These are phyloP conservation scores for Sylvia borin DNA, from an alignment of 2,797 vertebrate species.

Conservation along the genomic window DNA sequence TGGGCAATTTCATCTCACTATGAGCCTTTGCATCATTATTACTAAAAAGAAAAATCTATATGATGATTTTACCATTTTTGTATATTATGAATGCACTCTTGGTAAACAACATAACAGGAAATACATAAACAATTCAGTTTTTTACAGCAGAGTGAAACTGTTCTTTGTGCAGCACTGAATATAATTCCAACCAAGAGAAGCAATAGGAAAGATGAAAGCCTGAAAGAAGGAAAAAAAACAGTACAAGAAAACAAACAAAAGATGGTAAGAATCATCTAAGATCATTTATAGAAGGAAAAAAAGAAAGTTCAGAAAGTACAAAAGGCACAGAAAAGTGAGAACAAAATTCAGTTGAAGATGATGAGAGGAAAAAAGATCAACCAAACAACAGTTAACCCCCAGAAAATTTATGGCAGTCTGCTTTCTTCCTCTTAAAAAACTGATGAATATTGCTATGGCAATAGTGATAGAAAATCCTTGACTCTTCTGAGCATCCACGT, in stretches of 20 bases:
- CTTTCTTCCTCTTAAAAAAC: not conserved
- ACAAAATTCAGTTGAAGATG: not conserved
- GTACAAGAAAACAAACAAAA: not conserved
- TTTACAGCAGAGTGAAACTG: not conserved
- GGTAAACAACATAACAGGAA: not conserved
- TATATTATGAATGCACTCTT: not conserved
- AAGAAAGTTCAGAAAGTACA: not conserved
- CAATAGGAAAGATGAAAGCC: not conserved
- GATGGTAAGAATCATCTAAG: not conserved
- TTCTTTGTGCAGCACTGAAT: not conserved
- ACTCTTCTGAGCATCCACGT: not conserved
- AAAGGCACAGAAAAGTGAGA: not conserved
- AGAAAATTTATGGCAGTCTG: not conserved
- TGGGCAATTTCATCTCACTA: not conserved
- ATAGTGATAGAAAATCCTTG: not conserved
- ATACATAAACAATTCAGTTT: not conserved
- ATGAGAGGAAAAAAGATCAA: not conserved
- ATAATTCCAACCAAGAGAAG: not conserved
- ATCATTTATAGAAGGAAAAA: not conserved
- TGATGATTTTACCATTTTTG: not conserved
- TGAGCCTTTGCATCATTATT: not conserved
- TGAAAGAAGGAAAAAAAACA: slow-evolving; percentile 11
- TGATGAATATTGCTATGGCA: not conserved
- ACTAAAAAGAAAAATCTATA: not conserved
- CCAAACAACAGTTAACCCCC: not conserved